Conservation (phyloP, 2,113 vertebrate species). For the Hippocampus mohnikei region DNA sequence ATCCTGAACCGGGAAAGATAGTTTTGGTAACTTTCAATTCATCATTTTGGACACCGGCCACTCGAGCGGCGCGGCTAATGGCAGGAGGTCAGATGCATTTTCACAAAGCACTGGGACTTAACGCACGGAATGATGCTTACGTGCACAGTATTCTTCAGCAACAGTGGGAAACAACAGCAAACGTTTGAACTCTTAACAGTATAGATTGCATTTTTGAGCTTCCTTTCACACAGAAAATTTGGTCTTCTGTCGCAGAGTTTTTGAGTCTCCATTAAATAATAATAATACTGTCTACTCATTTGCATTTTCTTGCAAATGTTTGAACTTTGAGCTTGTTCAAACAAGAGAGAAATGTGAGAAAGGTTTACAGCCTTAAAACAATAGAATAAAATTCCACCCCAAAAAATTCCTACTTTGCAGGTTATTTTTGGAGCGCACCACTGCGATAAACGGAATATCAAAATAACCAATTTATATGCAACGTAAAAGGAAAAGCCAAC, state of each 20-base stretch:
- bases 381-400: too few species aligned
- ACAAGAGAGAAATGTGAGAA: too few species aligned
- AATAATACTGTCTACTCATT: too few species aligned
- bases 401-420: too few species aligned
- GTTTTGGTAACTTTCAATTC: constrained; percentile 68
- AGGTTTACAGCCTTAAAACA: too few species aligned
- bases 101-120: not conserved
- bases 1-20: constrained; percentile 65
- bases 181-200: not conserved
- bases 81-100: constrained; percentile 52
- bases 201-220: not conserved
- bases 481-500: not conserved
- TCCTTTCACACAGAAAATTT: too few species aligned
- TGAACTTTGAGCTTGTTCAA: too few species aligned
- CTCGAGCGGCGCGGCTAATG: constrained; percentile 43
- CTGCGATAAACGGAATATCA: not conserved
- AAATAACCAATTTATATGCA: not conserved
- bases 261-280: too few species aligned
- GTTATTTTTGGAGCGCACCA: too few species aligned
- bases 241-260: too few species aligned
- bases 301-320: too few species aligned
- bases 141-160: not conserved
- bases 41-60: constrained; percentile 64
- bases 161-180: not conserved
- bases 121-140: constrained; percentile 6